phyloP scores from a whole-genome alignment of 2,888 invertebrate genomes.

The Phlogophora meticulosa region DNA sequence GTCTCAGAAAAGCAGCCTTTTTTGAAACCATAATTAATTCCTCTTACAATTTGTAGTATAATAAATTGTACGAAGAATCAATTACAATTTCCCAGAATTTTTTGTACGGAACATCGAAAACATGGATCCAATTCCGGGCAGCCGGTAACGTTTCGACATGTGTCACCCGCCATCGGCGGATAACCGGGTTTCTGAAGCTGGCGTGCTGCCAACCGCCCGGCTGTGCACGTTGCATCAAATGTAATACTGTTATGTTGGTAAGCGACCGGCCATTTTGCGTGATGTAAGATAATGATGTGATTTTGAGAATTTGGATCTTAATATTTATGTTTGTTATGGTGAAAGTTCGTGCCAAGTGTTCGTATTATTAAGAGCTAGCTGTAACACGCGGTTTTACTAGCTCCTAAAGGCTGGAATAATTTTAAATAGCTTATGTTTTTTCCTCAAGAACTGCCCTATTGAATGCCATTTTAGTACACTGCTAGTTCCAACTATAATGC shows the following conservation, averaged over 20 bases:
- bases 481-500: no score
- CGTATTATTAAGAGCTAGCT: no score
- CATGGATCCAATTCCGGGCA: conserved; percentile 37
- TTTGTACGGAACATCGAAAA: conserved; percentile 18
- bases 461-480: no score
- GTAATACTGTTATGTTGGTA: conserved; percentile 46
- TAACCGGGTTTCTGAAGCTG: conserved; percentile 55
- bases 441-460: no score
- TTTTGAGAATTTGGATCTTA: conserved; percentile 14
- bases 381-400: no score
- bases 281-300: conserved; percentile 36
- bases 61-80: conserved; percentile 20
- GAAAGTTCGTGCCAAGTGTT: no score
- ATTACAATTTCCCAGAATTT: conserved; percentile 25
- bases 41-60: no score
- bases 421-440: no score
- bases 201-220: conserved; percentile 37
- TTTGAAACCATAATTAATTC: no score
- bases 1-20: no score
- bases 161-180: conserved; percentile 49
- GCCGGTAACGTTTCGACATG: conserved; percentile 53
- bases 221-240: conserved; percentile 45
- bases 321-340: conserved; percentile 7
- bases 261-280: conserved; percentile 19
- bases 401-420: no score